Evolutionary conservation across 2,888 invertebrate species (phyloP).

Genomic region (Rotaria socialis): DNA sequence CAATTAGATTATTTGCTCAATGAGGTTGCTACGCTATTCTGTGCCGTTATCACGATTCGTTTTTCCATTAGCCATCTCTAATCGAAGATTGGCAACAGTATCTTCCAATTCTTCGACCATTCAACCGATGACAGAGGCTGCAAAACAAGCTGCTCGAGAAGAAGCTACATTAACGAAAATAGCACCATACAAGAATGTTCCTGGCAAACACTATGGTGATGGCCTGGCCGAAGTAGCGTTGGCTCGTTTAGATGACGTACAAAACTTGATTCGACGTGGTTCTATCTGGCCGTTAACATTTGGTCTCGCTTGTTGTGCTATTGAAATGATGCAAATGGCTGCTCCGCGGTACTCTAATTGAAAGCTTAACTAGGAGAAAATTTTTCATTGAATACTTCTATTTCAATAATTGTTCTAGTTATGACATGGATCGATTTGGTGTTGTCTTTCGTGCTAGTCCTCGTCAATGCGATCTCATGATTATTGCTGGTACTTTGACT

Average conservation of each 20-base stretch:
- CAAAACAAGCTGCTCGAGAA: not conserved
- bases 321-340: conserved; percentile 99
- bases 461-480: conserved; percentile 90
- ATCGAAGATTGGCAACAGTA: not conserved
- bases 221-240: conserved; percentile 80
- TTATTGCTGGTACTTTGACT: conserved; percentile 94
- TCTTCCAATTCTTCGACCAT: not conserved
- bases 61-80: not conserved
- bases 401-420: conserved; percentile 63
- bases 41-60: not conserved
- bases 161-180: not conserved
- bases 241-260: conserved; percentile 82
- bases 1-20: no score
- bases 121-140: not conserved
- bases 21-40: not conserved
- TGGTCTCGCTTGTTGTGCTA: conserved; percentile 95
- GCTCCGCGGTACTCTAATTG: conserved; percentile 66
- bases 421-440: conserved; percentile 97
- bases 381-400: not conserved
- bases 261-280: conserved; percentile 67
- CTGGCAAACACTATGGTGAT: not conserved
- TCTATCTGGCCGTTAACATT: conserved; percentile 92
- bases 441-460: conserved; percentile 96
- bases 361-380: not conserved
- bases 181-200: not conserved